A percentile compares a stretch with the other conserved stretches of the same genome.
Conservation (phyloP, 2,113 vertebrate genomes). For the Oreamnos americanus region DNA sequence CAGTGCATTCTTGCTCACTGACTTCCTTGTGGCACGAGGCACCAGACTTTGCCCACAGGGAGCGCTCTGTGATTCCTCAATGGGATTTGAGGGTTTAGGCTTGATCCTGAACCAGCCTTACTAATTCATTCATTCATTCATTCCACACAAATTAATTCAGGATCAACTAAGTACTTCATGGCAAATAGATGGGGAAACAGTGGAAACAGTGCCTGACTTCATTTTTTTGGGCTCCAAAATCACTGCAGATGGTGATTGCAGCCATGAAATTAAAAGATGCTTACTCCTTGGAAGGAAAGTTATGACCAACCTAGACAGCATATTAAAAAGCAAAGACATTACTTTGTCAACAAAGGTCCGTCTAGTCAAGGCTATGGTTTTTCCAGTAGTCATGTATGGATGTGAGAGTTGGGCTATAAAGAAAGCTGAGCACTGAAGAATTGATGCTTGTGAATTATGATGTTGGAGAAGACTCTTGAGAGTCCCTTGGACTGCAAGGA, state of each 20-base stretch:
- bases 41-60: neutral
- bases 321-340: neutral
- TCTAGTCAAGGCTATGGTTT: neutral
- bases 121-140: neutral
- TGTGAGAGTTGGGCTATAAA: no score
- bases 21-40: neutral
- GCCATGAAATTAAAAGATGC: neutral
- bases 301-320: neutral
- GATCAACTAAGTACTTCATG: neutral
- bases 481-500: no score
- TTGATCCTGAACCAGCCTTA: neutral
- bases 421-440: no score
- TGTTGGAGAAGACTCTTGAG: no score
- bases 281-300: neutral
- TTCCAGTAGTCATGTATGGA: neutral
- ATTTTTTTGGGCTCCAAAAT: neutral
- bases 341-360: neutral
- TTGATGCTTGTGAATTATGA: no score
- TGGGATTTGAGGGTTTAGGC: neutral
- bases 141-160: neutral
- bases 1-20: neutral
- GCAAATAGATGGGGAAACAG: neutral
- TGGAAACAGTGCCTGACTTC: neutral
- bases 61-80: neutral
- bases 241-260: neutral